Percentiles rank a stretch among this genome's conserved stretches.
phyloP scores from a whole-genome alignment of 2,797 vertebrate genomes.

The Scolopax bukidnonensis region DNA sequence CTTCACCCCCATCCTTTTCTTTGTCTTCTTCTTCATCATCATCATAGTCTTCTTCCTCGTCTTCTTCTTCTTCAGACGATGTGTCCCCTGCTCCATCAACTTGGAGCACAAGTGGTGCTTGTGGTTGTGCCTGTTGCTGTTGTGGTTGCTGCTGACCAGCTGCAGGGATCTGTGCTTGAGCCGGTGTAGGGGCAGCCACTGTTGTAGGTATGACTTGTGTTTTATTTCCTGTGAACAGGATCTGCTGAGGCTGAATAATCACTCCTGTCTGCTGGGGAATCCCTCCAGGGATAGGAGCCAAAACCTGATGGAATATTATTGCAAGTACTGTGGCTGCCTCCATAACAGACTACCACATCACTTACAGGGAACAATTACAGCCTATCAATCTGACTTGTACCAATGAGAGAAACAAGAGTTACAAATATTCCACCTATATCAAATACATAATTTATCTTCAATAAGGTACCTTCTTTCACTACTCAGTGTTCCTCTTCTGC shows the following conservation, averaged over 20 bases:
- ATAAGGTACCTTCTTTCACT: background rate
- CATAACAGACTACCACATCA: background rate
- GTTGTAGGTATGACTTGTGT: constrained; percentile 87
- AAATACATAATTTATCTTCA: background rate
- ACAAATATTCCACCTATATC: background rate
- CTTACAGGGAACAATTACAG: background rate
- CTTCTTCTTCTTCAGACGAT: constrained; percentile 96
- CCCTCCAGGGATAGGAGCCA: constrained; percentile 92
- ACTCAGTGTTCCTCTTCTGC: background rate
- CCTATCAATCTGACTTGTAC: background rate
- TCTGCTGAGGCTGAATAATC: constrained; percentile 98
- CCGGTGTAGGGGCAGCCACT: constrained; percentile 83
- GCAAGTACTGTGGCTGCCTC: background rate
- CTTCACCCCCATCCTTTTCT: constrained; percentile 95
- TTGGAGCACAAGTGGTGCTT: constrained; percentile 92
- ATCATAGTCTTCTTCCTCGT: constrained; percentile 96
- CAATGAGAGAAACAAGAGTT: background rate
- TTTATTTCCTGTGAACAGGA: constrained; percentile 96
- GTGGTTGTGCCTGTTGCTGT: constrained; percentile 83
- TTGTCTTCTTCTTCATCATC: constrained; percentile 98
- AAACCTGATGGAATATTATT: constrained; percentile 81
- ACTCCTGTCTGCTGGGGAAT: constrained; percentile 95
- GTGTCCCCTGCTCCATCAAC: constrained; percentile 96
- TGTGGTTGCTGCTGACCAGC: constrained; percentile 81
- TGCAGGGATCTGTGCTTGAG: constrained; percentile 85